Base-by-base conservation (phyloP, 2,113 vertebrate genomes). In the Strigops habroptila region DNA sequence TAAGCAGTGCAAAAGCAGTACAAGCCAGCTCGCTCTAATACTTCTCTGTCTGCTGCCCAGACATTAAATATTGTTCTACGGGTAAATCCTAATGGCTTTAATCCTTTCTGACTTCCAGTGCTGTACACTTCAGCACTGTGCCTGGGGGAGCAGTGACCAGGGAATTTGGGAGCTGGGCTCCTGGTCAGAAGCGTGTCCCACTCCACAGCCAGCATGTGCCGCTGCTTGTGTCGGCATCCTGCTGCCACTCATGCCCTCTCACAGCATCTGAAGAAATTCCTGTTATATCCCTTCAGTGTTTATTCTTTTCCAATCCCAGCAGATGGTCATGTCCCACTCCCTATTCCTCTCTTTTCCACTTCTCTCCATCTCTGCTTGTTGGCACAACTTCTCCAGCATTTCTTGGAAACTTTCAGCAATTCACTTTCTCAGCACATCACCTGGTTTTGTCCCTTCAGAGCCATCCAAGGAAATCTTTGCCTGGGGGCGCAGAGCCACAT, bases 371-470 rank as follows among this genome's bases (percentile, higher is more conserved):
- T 94, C 64, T 39, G 41, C 39, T 71, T 88, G 37, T 92, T 90
- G 86, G 77, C 89, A 94, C 70, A 57, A 48, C 68, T 94, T 86
- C 63, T 64, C 43, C 52, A 67, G 59, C 23, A 79, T 79, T 60
- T 91, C 78, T 87, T 89, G 81, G 68, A 92, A 90, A 89, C 53
- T 91, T 89, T 63, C 35, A 90, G 64, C 59, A 28, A 82, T 83
- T 88, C 46, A 77, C 63, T 94, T 76, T 82, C 79, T 86, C 86
- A 86, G 59, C 11, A 6, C 84, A 51, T 94, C 91, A 91, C 88
- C 83, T 86, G 92, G 21, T 82, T 96, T 90, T 74, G 59, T 80
- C 82, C 65, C 62, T 95, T 93, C 68, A 60, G 68, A 93, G 71
- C 64, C 53, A 37, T 94, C 75, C 94, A 94, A 88, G 79, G 82